Conservation (phyloP, 2,888 invertebrate species). For the Lumbricus terrestris region DNA sequence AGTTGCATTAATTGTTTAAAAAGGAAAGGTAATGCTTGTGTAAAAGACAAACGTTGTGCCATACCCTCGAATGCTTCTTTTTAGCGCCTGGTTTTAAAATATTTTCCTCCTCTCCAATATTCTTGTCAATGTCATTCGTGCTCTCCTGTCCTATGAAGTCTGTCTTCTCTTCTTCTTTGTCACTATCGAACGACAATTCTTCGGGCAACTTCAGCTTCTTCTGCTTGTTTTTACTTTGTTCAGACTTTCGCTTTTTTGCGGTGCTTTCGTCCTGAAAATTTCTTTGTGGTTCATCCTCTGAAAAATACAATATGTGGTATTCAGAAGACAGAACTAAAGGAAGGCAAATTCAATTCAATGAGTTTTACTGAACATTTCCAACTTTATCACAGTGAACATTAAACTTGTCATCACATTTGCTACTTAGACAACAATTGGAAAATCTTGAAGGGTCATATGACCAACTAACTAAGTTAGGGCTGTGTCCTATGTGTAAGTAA, state of each 20-base stretch:
- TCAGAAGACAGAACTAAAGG: neutral
- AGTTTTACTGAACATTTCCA: no score
- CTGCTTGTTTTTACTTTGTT: neutral
- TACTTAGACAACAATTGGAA: no score
- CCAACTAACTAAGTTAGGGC: no score
- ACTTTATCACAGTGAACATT: no score
- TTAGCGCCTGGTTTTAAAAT: neutral
- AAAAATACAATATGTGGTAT: neutral
- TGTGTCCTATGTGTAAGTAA: no score
- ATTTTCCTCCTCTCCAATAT: neutral
- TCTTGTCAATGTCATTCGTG: neutral
- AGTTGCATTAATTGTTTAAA: neutral
- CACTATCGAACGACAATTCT: neutral
- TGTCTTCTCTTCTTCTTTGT: constrained; percentile 13
- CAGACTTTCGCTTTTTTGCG: neutral
- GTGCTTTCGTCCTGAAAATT: neutral
- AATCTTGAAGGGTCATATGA: no score
- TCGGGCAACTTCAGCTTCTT: neutral
- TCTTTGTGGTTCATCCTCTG: neutral
- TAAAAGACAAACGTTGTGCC: neutral
- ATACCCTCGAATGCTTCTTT: constrained; percentile 5
- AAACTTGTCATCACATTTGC: no score
- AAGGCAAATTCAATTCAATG: neutral
- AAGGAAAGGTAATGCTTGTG: neutral
- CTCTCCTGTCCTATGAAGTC: constrained; percentile 4